phyloP scores from a whole-genome alignment of 2,797 vertebrate genomes.

The Oreochromis grahami region DNA sequence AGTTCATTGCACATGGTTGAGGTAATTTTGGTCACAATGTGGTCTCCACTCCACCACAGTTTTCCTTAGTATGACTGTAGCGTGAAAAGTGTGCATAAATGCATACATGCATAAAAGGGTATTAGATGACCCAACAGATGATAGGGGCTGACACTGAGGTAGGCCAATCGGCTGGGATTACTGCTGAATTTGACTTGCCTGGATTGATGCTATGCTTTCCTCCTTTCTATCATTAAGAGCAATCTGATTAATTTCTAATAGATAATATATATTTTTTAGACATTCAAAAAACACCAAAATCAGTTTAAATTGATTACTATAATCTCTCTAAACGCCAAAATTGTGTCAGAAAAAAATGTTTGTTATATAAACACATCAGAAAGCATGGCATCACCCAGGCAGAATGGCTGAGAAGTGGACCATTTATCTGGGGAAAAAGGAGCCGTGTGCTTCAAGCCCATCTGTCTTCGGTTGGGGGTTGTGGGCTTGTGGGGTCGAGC shows the following conservation, averaged over 20 bases:
- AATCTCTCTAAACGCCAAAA: slow-evolving; percentile 9
- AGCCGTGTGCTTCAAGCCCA: slow-evolving; percentile 43
- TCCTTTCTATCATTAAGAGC: not conserved
- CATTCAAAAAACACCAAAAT: not conserved
- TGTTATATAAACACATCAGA: slow-evolving; percentile 28
- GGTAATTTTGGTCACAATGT: not conserved
- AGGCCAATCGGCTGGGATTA: not conserved
- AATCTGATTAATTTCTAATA: not conserved
- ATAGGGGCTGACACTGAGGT: not conserved
- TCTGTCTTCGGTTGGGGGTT: slow-evolving; percentile 61
- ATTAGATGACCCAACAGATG: not conserved
- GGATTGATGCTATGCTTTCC: not conserved
- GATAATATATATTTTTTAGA: not conserved
- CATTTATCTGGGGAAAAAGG: slow-evolving; percentile 64
- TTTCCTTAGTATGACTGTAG: not conserved
- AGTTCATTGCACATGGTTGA: not conserved
- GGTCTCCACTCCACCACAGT: not conserved
- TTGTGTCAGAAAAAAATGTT: slow-evolving; percentile 27
- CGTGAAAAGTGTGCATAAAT: not conserved
- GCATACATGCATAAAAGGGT: not conserved
- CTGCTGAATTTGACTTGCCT: not conserved
- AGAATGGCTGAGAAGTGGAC: slow-evolving; percentile 37
- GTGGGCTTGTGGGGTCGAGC: slow-evolving; percentile 58
- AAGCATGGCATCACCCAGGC: slow-evolving; percentile 30
- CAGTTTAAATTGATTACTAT: not conserved